A percentile compares a stretch with the other conserved stretches of the same genome.
Conservation (phyloP, 2,888 invertebrate species). For the Selenia dentaria region DNA sequence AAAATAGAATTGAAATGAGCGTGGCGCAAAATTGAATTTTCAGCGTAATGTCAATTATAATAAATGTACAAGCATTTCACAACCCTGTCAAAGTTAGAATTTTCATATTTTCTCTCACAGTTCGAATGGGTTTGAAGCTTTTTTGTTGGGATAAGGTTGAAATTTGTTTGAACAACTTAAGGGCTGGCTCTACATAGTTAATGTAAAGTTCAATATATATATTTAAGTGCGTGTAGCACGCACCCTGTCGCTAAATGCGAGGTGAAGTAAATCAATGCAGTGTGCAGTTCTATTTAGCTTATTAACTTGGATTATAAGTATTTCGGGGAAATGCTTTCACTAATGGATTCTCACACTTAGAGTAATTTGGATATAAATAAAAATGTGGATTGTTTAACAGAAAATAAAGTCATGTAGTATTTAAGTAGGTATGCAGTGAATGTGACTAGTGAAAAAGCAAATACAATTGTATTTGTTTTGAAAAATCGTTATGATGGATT, state of each 20-base stretch:
- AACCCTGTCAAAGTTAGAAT: slow-evolving; percentile 14
- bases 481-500: too few relatives aligned
- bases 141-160: slow-evolving; percentile 7
- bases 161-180: neutral
- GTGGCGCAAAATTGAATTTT: slow-evolving; percentile 25
- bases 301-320: slow-evolving; percentile 15
- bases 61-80: slow-evolving; percentile 8
- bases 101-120: slow-evolving; percentile 2
- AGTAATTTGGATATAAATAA: too few relatives aligned
- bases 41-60: slow-evolving; percentile 16
- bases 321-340: neutral
- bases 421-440: too few relatives aligned
- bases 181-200: slow-evolving; percentile 21
- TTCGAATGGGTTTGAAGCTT: neutral
- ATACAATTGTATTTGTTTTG: too few relatives aligned
- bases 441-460: too few relatives aligned
- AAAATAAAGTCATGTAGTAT: too few relatives aligned
- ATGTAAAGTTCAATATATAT: slow-evolving; percentile 36
- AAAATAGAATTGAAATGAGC: slow-evolving; percentile 2
- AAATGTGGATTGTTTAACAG: too few relatives aligned
- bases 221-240: slow-evolving; percentile 62
- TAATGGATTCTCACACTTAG: too few relatives aligned
- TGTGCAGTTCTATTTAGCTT: slow-evolving; percentile 37
- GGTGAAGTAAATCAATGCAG: slow-evolving; percentile 52
- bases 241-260: slow-evolving; percentile 40